Evolutionary conservation across 2,113 vertebrate genomes (phyloP).

Genomic region (Clarias gariepinus): DNA sequence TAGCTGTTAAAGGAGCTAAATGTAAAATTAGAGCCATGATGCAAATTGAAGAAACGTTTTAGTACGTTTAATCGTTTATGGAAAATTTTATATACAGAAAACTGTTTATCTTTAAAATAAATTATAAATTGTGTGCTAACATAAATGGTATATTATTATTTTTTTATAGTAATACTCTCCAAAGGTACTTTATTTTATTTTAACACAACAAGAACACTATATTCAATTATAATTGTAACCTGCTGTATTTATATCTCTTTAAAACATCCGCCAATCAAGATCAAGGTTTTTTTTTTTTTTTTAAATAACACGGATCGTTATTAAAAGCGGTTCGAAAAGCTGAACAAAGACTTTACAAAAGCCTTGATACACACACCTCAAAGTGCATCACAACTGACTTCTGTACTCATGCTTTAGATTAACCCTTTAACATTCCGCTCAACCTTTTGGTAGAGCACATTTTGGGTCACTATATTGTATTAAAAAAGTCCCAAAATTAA

Average conservation of each 20-base stretch:
- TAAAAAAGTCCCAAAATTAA: too few species aligned
- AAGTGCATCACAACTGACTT: background rate
- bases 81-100: background rate
- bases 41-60: background rate
- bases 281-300: background rate
- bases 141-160: background rate
- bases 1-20: constrained; percentile 12
- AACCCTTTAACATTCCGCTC: too few species aligned
- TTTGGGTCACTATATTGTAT: too few species aligned
- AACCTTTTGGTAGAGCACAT: too few species aligned
- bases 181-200: background rate
- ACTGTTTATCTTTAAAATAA: background rate
- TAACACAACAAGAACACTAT: background rate
- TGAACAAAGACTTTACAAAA: too few species aligned
- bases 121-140: background rate
- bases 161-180: background rate
- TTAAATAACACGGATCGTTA: background rate
- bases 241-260: background rate
- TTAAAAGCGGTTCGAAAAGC: background rate
- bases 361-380: background rate
- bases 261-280: background rate
- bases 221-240: background rate
- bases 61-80: background rate
- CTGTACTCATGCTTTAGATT: background rate
- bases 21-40: constrained; percentile 1